Conservation (phyloP, 2,113 vertebrate genomes). For the Meles meles region DNA sequence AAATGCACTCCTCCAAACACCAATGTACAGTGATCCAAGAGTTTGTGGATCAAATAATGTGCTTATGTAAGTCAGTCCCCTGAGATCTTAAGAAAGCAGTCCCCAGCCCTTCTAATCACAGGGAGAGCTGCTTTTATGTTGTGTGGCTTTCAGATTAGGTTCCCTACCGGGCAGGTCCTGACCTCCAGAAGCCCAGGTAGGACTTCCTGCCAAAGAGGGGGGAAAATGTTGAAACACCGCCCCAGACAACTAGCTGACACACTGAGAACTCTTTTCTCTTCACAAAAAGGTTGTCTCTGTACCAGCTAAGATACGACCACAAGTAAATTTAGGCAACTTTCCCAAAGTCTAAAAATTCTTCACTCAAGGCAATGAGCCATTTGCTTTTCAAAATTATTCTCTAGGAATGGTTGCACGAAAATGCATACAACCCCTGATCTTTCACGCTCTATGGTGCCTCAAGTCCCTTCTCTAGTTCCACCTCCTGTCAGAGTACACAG, state of each 20-base stretch:
- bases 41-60: background rate
- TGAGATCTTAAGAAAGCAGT: background rate
- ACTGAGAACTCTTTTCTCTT: background rate
- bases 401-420: background rate
- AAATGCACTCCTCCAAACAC: slow-evolving; percentile 5
- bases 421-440: background rate
- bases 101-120: background rate
- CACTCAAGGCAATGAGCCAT: background rate
- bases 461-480: background rate
- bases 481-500: background rate
- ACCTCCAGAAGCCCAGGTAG: background rate
- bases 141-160: background rate
- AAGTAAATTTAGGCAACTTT: background rate
- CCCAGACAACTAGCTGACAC: background rate
- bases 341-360: slow-evolving; percentile 13
- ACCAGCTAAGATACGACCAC: background rate
- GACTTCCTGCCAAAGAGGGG: background rate
- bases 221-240: background rate
- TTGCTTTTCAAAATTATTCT: background rate
- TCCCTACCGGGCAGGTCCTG: background rate
- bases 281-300: background rate
- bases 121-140: background rate
- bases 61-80: background rate
- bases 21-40: background rate
- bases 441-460: background rate